These are phyloP conservation scores for Poeciliopsis retropinna DNA, from an alignment of 2,113 vertebrate species.

Conservation along the genomic window DNA sequence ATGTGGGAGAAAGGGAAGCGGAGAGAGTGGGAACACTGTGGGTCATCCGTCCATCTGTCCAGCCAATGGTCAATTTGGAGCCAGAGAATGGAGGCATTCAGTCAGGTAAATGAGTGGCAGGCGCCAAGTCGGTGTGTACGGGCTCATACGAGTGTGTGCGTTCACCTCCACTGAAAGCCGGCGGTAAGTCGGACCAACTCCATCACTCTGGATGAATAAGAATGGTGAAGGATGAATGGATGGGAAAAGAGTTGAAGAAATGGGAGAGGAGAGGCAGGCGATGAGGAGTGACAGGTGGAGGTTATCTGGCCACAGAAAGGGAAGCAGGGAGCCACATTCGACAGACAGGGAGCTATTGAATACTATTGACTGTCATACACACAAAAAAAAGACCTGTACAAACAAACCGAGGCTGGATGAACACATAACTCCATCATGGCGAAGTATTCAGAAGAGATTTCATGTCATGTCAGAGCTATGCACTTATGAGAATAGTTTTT, in stretches of 20 bases:
- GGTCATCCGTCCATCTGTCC: conserved; percentile 72
- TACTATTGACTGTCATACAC: conserved; percentile 52
- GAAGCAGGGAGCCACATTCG: conserved; percentile 15
- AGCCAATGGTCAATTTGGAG: conserved; percentile 72
- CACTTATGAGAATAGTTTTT: not conserved
- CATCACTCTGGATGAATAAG: conserved; percentile 71
- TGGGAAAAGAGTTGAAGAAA: conserved; percentile 51
- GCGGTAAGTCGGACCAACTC: conserved; percentile 59
- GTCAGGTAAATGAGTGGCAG: conserved; percentile 72
- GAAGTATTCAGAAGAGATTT: not conserved
- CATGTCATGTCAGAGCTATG: not conserved
- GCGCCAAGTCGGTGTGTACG: conserved; percentile 51
- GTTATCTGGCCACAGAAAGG: conserved; percentile 64
- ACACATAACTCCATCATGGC: conserved; percentile 22
- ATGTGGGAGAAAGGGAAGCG: conserved; percentile 10
- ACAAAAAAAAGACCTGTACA: conserved; percentile 45
- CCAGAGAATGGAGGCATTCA: conserved; percentile 74
- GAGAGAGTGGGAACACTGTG: conserved; percentile 44
- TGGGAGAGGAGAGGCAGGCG: conserved; percentile 54
- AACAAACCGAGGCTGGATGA: conserved; percentile 33
- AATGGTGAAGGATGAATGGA: conserved; percentile 56
- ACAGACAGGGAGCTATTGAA: conserved; percentile 53
- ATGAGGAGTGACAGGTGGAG: conserved; percentile 64
- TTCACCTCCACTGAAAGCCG: conserved; percentile 59
- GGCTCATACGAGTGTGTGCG: conserved; percentile 28